Evolutionary conservation across 2,888 invertebrate species (phyloP).

Genomic region (Cantharis rustica): DNA sequence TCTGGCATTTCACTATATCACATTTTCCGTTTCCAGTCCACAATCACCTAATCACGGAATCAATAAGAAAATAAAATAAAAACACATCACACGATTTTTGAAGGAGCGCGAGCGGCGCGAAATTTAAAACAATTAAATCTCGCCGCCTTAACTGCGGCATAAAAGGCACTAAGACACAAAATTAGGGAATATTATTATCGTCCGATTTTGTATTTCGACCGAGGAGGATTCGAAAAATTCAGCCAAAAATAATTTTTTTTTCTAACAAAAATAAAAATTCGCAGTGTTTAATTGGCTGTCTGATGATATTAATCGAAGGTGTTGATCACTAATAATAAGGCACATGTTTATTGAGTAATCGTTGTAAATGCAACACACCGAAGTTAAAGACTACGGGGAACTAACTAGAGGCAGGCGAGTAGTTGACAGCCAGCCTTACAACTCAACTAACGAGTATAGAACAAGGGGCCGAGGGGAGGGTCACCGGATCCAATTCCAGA

Average conservation of each 20-base stretch:
- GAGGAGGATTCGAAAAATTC: neutral
- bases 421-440: slow-evolving; percentile 58
- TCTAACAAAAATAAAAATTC: neutral
- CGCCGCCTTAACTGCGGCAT: neutral
- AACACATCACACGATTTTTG: neutral
- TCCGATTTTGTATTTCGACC: neutral
- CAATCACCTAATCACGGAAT: slow-evolving; percentile 1
- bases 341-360: slow-evolving; percentile 45
- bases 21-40: slow-evolving; percentile 22
- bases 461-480: slow-evolving; percentile 50
- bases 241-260: neutral
- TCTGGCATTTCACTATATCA: slow-evolving; percentile 52
- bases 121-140: neutral
- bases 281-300: slow-evolving; percentile 10
- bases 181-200: slow-evolving; percentile 9
- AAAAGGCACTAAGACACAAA: slow-evolving; percentile 21
- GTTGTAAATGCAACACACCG: slow-evolving; percentile 38
- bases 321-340: slow-evolving; percentile 31
- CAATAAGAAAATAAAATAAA: neutral
- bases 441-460: slow-evolving; percentile 57
- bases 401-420: slow-evolving; percentile 54
- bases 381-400: slow-evolving; percentile 43
- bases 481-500: slow-evolving; percentile 40
- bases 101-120: neutral
- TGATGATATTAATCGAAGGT: slow-evolving; percentile 13